A percentile compares a stretch with the other conserved stretches of the same genome.
Conservation (phyloP, 2,888 invertebrate genomes). For the Polyommatus icarus region DNA sequence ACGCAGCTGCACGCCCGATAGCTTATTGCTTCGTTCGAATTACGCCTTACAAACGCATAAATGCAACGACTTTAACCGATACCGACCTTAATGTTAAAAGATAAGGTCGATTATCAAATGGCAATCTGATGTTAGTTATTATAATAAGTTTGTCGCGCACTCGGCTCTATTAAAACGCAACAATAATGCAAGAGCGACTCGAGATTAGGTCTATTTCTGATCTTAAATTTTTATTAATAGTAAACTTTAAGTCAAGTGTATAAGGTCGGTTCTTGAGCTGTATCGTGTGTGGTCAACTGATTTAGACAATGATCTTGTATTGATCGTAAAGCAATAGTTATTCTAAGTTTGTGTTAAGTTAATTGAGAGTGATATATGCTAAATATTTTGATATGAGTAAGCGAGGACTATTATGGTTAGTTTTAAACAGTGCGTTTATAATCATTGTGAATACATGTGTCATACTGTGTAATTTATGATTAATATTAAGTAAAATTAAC, state of each 20-base stretch:
- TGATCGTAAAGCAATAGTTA: conserved; percentile 35
- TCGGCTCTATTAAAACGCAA: conserved; percentile 56
- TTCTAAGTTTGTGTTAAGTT: conserved; percentile 16
- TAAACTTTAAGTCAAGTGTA: conserved; percentile 28
- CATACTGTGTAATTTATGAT: too few species aligned
- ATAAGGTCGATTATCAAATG: conserved; percentile 45
- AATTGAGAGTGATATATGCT: neutral
- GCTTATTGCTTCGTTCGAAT: conserved; percentile 70
- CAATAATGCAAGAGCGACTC: conserved; percentile 51
- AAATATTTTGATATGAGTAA: conserved; percentile 38
- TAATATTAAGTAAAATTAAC: too few species aligned
- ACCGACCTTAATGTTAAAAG: conserved; percentile 38
- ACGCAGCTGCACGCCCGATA: conserved; percentile 71
- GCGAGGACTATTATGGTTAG: conserved; percentile 35
- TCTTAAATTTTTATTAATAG: conserved; percentile 35
- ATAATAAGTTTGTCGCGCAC: conserved; percentile 43
- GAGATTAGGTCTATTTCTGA: conserved; percentile 50
- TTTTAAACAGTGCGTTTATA: too few species aligned
- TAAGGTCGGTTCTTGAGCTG: conserved; percentile 25
- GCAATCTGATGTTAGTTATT: conserved; percentile 41
- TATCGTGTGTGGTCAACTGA: conserved; percentile 33
- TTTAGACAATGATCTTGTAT: conserved; percentile 33
- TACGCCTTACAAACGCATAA: conserved; percentile 53
- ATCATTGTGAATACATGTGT: too few species aligned
- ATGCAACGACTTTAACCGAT: conserved; percentile 40